Conservation (phyloP, 2,888 invertebrate species). For the Drosophila quinaria region DNA sequence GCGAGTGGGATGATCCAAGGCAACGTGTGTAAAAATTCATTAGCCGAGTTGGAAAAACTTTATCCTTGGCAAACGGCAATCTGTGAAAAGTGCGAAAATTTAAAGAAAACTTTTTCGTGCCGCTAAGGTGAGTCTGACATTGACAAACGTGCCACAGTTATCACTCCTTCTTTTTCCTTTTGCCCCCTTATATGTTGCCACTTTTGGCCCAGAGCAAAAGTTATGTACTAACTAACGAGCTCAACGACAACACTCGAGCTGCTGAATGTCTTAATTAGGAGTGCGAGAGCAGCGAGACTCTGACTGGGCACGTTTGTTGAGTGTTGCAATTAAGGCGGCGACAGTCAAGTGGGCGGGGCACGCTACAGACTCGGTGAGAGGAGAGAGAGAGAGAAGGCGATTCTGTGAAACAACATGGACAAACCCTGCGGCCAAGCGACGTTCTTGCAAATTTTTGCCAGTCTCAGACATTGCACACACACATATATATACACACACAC, state of each 20-base stretch:
- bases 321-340: conserved; percentile 74
- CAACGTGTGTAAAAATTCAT: conserved; percentile 72
- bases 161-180: not conserved
- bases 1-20: conserved; percentile 2
- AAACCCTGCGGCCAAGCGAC: conserved; percentile 43
- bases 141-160: conserved; percentile 54
- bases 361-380: too few relatives aligned
- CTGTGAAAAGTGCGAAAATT: conserved; percentile 76
- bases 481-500: not conserved
- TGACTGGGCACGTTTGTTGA: conserved; percentile 59
- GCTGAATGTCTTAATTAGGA: conserved; percentile 79
- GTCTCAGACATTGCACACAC: conserved; percentile 33
- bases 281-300: conserved; percentile 52
- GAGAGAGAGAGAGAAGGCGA: not conserved
- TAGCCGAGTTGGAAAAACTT: conserved; percentile 67
- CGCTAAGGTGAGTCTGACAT: conserved; percentile 61
- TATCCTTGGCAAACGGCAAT: conserved; percentile 64
- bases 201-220: conserved; percentile 70
- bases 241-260: conserved; percentile 79
- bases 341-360: conserved; percentile 47
- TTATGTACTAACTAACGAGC: conserved; percentile 81
- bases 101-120: conserved; percentile 71
- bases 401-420: conserved; percentile 42
- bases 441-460: conserved; percentile 41
- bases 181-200: not conserved